phyloP scores from a whole-genome alignment of 1,140 invertebrate species.

The Onthophagus taurus region DNA sequence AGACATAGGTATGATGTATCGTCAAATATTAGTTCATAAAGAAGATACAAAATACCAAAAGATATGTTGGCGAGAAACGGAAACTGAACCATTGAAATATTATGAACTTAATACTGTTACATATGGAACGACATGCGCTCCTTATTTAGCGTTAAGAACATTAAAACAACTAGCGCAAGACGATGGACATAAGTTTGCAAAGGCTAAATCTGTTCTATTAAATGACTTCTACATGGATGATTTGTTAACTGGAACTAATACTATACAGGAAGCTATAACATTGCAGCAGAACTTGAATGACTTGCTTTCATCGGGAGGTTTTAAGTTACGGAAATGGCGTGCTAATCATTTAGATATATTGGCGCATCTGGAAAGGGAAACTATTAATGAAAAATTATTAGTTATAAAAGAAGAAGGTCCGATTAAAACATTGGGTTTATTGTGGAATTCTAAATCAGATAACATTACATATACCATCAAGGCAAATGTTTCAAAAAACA shows the following conservation, averaged over 20 bases:
- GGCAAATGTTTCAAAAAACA: neutral
- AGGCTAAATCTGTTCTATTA: neutral
- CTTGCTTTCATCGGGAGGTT: slow-evolving; percentile 4
- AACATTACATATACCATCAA: slow-evolving; percentile 6
- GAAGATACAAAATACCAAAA: slow-evolving; percentile 26
- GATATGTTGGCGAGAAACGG: slow-evolving; percentile 29
- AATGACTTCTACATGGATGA: slow-evolving; percentile 15
- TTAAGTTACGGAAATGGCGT: slow-evolving; percentile 7
- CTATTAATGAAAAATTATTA: neutral
- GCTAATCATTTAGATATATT: slow-evolving; percentile 2
- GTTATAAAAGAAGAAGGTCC: neutral
- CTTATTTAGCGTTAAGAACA: slow-evolving; percentile 17
- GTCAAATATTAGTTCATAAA: slow-evolving; percentile 25
- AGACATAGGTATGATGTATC: slow-evolving; percentile 10
- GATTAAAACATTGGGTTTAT: slow-evolving; percentile 10
- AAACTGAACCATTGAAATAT: slow-evolving; percentile 22
- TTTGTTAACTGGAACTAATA: slow-evolving; percentile 9
- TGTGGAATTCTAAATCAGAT: slow-evolving; percentile 3
- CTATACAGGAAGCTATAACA: slow-evolving; percentile 8
- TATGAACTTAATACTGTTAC: slow-evolving; percentile 27
- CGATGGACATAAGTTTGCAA: neutral
- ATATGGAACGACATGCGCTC: slow-evolving; percentile 24
- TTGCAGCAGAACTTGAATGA: neutral
- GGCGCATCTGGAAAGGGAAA: neutral
- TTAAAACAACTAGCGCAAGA: slow-evolving; percentile 14